These are phyloP conservation scores for Gisinianus flammeolus DNA, from an alignment of 2,888 invertebrate species.

Conservation along the genomic window DNA sequence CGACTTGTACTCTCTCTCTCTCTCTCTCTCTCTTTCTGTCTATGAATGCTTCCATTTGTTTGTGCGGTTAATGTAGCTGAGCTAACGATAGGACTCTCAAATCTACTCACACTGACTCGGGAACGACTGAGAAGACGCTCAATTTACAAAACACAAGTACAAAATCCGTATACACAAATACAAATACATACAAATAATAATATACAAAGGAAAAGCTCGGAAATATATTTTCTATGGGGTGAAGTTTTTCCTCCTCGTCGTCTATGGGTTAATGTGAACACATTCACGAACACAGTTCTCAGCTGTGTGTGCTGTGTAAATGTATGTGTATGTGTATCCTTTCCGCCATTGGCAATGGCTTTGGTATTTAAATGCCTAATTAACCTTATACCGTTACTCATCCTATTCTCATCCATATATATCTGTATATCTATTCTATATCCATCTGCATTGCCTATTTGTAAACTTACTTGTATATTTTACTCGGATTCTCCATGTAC, in stretches of 20 bases:
- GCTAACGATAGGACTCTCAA: conserved; percentile 20
- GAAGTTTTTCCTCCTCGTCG: no score
- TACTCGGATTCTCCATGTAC: no score
- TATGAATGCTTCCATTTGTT: background rate
- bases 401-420: background rate
- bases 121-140: background rate
- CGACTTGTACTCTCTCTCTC: background rate
- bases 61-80: conserved; percentile 19
- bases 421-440: background rate
- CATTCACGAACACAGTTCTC: no score
- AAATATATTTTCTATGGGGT: no score
- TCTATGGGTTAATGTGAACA: no score
- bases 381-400: conserved; percentile 24
- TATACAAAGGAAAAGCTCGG: no score
- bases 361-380: conserved; percentile 23
- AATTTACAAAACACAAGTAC: conserved; percentile 2
- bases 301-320: background rate
- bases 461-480: background rate
- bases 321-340: conserved; percentile 18
- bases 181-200: background rate
- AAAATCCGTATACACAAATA: background rate
- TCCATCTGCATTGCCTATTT: no score
- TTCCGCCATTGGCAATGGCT: no score
- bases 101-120: no score
- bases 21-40: background rate